Base-by-base conservation (phyloP, 2,888 invertebrate species). In the Caradrina clavipalpis region DNA sequence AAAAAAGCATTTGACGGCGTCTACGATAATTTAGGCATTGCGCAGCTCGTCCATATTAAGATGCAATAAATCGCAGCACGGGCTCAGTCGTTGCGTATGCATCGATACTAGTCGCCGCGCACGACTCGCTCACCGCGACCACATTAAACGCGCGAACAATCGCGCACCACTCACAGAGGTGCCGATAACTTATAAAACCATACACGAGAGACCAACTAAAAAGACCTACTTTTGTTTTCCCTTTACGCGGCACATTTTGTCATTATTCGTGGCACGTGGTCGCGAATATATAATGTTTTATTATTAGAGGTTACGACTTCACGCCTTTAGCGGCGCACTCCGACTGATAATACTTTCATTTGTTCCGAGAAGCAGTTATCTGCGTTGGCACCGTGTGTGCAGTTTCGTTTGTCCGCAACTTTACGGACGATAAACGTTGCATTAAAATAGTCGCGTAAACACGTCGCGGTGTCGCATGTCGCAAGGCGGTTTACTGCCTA, bases 221-320 rank as follows among this genome's bases (percentile, higher is more conserved):
- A 92, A 88, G 87, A 85, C 82, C 87, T 83, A 93, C 93, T 94
- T 93, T 94, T 94, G 95, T 95, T 94, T 84, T 91, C 90, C 84
- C 86, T 90, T 88, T 87, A 86, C 89, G 90, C 90, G 90, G 87
- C 89, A 86, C 89, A 89, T 92, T 93, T 91, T 90, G 94, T 94
- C 94, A 93, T 93, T 94, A 93, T 92, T 89, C 90, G 88, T 76
- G 93, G 94, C 95, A 93, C 95, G 95, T 95, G 96, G 96, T 85
- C 88, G 88, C 90, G 95, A 95, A 96, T 96, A 95, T 90, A 94
- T 95, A 95, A 95, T 94, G 91, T 94, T 95, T 95, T 94, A 95
- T 95, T 93, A 93, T 93, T 91, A 90, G 85, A 87, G 87, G 92
- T 94, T 93, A 95, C 91, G 93, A 91, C 96, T 95, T 96, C 94